Base-by-base conservation (phyloP, 2,797 vertebrate species). In the Syngnathus rostellatus region DNA sequence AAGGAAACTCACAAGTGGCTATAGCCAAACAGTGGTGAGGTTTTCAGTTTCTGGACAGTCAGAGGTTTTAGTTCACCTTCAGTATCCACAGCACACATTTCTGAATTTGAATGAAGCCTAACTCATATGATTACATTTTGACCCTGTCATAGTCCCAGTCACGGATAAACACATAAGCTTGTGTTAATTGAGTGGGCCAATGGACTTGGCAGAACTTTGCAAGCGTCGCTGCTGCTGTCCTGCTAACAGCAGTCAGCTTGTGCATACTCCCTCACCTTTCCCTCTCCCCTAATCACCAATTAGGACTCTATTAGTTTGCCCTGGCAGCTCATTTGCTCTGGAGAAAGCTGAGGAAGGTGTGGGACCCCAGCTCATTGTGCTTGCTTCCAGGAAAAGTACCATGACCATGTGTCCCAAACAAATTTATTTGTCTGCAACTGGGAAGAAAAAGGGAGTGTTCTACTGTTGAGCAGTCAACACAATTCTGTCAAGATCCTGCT, bases 251-350 rank as follows among this genome's bases (percentile, higher is more conserved):
- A 82, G 90, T 84, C 89, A 89, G 89, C 90, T 90, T 91, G 89
- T 90, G 93, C 91, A 92, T 87, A 88, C 90, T 92, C 91, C 81
- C 90, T 92, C 91, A 91, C 92, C 92, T 94, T 91, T 90, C 89
- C 91, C 81, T 87, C 77, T 86, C 88, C 90, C 92, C 93, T 97
- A 95, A 97, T 97, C 90, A 91, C 94, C 94, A 97, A 95, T 98
- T 95, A 98, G 96, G 94, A 92, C 92, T 97, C 94, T 92, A 96
- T 98, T 97, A 98, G 93, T 92, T 90, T 89, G 92, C 76, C 89
- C 89, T 94, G 95, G 94, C 95, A 97, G 94, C 90, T 95, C 93
- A 92, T 92, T 94, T 94, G 94, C 93, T 93, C 91, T 89, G 77
- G 91, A 92, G 86, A 88, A 87, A 62, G 89, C 90, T 84, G 77